Conservation (phyloP, 1,140 invertebrate genomes). For the Tribolium madens region DNA sequence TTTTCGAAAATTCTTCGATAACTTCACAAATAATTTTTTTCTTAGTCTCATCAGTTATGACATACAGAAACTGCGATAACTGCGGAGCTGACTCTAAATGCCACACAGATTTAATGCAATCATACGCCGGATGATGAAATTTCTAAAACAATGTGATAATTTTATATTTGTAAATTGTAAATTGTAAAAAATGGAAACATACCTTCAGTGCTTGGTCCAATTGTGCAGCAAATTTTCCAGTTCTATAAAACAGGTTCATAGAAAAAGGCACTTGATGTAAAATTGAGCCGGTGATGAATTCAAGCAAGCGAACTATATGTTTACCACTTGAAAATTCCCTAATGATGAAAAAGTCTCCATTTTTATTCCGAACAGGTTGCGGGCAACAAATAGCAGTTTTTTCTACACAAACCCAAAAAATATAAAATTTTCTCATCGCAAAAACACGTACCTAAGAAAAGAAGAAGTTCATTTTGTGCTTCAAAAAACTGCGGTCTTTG, state of each 20-base stretch:
- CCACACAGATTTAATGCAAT: slow-evolving; percentile 77
- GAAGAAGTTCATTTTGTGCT: slow-evolving; percentile 78
- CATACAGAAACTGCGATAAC: slow-evolving; percentile 78
- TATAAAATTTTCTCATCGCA: slow-evolving; percentile 11
- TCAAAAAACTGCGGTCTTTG: slow-evolving; percentile 75
- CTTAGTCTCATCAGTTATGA: slow-evolving; percentile 73
- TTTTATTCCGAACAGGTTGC: slow-evolving; percentile 75
- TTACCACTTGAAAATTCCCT: slow-evolving; percentile 68
- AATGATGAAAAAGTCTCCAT: slow-evolving; percentile 73
- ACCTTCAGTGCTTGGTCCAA: slow-evolving; percentile 78
- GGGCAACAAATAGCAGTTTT: slow-evolving; percentile 74
- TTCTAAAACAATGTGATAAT: slow-evolving; percentile 65
- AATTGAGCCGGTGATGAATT: slow-evolving; percentile 79
- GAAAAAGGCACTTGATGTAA: slow-evolving; percentile 72
- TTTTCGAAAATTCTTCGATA: slow-evolving; percentile 75
- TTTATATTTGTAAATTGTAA: neutral
- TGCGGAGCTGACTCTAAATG: slow-evolving; percentile 76
- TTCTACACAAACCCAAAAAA: slow-evolving; percentile 61
- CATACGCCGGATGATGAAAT: slow-evolving; percentile 79
- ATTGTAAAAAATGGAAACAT: neutral
- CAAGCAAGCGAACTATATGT: slow-evolving; percentile 79
- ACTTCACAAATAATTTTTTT: slow-evolving; percentile 73
- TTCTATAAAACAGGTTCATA: slow-evolving; percentile 74
- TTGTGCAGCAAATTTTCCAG: slow-evolving; percentile 77
- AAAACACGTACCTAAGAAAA: slow-evolving; percentile 72